Evolutionary conservation across 2,888 invertebrate genomes (phyloP), one percentile per base, ranked within the genome.

Genomic region (Ptilodon capucinus): DNA sequence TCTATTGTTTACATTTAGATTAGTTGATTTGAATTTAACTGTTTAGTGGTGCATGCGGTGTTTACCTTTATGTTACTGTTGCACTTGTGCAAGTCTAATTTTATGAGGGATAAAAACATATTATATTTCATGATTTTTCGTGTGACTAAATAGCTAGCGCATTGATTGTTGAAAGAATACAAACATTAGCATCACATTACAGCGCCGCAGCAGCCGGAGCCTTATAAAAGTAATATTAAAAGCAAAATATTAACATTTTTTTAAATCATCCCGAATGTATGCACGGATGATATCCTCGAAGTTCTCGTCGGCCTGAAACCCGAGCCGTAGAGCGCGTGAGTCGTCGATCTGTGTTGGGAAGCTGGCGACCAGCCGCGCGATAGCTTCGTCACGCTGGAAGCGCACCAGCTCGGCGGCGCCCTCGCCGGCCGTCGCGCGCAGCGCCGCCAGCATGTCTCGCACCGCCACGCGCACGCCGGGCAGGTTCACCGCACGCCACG

Each of bases 401-500:
- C 54, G 59, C 9, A 90, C 79, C 25, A 78, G 71, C 16, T 71
- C 64, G 0, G 76, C 79, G 11, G 62, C 73, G 35, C 60, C 47
- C 7, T 71, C 65, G 7, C 88, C 88, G n/a, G 83, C 84, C 11
- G 74, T 79, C 1, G 54, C 56, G 1, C 70, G 60, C 35, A 89
- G 61, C 32, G 86, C 84, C 14, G 57, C 52, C 38, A 86, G 45
- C 81, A 86, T 85, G 9, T 76, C 79, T 0, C 54, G 50, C 21
- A 79, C 82, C 3, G 82, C 55, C 5, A 82, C 81, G 44, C 74
- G 60, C 30, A 89, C 56, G 13, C 89, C 89, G 1, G 90, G 90
- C 44, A 89, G 62, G 51, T 74, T 76, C 0, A 88, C 60, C 6
- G 67, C 77, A 14, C 84, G 77, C 77, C 84, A 76, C 32, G 66